phyloP scores from a whole-genome alignment of 2,113 vertebrate species.

The Zapornia atra region DNA sequence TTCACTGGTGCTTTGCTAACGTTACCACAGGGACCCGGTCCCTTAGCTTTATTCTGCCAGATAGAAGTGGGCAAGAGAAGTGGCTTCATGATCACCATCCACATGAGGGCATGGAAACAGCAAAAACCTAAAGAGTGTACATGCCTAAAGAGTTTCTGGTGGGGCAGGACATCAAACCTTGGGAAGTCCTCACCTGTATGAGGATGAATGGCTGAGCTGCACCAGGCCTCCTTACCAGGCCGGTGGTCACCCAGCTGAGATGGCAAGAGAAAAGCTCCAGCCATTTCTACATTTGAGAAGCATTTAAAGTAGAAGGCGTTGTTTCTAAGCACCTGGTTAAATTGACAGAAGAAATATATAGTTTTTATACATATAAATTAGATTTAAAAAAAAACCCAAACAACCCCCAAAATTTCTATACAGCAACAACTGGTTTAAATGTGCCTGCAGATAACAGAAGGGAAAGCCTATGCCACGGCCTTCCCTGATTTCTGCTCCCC shows the following conservation, averaged over 20 bases:
- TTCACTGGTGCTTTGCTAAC: not conserved
- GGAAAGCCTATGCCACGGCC: not conserved
- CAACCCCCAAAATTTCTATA: not conserved
- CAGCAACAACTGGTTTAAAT: conserved; percentile 2
- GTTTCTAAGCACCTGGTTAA: not conserved
- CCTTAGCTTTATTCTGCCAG: not conserved
- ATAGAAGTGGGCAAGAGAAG: not conserved
- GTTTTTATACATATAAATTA: not conserved
- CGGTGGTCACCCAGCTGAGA: not conserved
- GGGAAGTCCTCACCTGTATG: not conserved
- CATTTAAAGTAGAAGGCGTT: not conserved
- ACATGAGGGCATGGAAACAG: not conserved
- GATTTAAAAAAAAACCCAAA: not conserved
- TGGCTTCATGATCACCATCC: not conserved
- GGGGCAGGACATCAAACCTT: not conserved
- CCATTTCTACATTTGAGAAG: not conserved
- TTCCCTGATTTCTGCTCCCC: not conserved
- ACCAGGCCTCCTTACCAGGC: not conserved
- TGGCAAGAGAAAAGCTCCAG: not conserved
- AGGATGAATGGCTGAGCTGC: not conserved
- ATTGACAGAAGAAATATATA: not conserved
- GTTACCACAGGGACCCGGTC: not conserved
- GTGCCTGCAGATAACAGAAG: conserved; percentile 19
- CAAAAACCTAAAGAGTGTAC: not conserved
- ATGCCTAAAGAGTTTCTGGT: not conserved